Percentiles rank a stretch among this genome's conserved stretches.
These are phyloP conservation scores for Budorcas taxicolor DNA, from an alignment of 2,113 vertebrate species.

Conservation along the genomic window DNA sequence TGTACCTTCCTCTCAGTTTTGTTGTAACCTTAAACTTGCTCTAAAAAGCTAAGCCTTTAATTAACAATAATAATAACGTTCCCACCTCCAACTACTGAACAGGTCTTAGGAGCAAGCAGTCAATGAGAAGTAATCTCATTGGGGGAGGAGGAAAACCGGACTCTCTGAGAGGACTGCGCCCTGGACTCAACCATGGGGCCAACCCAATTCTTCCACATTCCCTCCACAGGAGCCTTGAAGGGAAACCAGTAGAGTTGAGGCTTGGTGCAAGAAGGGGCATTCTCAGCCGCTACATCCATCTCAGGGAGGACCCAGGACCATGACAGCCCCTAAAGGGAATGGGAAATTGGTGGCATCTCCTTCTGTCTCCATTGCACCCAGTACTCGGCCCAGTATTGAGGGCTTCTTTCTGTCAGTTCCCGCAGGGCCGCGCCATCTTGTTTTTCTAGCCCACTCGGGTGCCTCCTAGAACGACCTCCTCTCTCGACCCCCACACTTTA, in stretches of 20 bases:
- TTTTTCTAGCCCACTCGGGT: neutral
- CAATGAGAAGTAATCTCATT: neutral
- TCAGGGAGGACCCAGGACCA: accelerated
- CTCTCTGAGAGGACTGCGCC: neutral
- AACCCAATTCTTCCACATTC: neutral
- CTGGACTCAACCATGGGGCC: neutral
- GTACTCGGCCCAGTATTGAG: neutral
- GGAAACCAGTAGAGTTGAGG: neutral
- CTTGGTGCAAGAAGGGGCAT: neutral
- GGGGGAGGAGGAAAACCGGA: too few relatives aligned
- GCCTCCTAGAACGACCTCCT: neutral
- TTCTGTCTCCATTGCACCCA: neutral
- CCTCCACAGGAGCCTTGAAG: neutral
- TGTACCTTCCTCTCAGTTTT: neutral
- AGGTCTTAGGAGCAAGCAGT: neutral
- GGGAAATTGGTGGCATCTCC: neutral
- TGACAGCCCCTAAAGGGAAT: neutral
- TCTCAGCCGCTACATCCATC: neutral
- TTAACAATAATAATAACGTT: neutral
- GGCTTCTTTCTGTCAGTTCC: neutral
- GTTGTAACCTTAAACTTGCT: neutral
- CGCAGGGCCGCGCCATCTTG: neutral
- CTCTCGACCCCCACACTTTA: neutral
- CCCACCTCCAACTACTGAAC: neutral
- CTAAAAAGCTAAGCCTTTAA: neutral